Evolutionary conservation across 2,113 vertebrate species (phyloP).

Genomic region (Catagonus wagneri): DNA sequence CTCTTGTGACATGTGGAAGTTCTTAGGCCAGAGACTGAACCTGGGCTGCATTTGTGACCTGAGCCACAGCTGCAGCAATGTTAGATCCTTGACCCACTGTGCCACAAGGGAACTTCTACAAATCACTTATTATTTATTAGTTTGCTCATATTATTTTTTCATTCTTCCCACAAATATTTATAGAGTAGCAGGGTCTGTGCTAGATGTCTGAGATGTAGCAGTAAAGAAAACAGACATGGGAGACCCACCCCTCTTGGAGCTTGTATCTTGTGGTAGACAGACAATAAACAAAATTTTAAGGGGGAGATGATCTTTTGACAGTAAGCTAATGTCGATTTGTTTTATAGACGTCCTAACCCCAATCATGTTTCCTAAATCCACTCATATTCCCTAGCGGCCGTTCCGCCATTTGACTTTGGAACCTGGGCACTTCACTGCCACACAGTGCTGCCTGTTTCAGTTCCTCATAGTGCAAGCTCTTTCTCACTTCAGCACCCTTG

Average conservation of each 20-base stretch:
- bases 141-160: constrained; percentile 2
- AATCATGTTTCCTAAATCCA: not conserved
- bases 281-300: constrained; percentile 19
- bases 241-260: not conserved
- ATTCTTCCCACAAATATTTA: constrained; percentile 34
- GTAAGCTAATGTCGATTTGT: not conserved
- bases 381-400: not conserved
- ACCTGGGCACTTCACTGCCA: not conserved
- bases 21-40: too few relatives aligned
- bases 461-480: not conserved
- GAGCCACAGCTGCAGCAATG: too few relatives aligned
- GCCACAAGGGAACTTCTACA: not conserved
- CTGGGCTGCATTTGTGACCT: too few relatives aligned
- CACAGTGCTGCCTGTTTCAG: not conserved
- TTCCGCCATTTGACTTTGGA: not conserved
- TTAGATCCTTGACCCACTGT: too few relatives aligned
- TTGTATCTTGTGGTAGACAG: constrained; percentile 1
- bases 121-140: not conserved
- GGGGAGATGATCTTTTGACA: not conserved
- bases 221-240: not conserved
- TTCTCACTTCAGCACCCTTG: not conserved
- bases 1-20: too few relatives aligned
- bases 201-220: not conserved
- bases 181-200: not conserved
- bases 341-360: not conserved